Evolutionary conservation across 2,797 vertebrate species (phyloP).

Genomic region (Aplochiton taeniatus): DNA sequence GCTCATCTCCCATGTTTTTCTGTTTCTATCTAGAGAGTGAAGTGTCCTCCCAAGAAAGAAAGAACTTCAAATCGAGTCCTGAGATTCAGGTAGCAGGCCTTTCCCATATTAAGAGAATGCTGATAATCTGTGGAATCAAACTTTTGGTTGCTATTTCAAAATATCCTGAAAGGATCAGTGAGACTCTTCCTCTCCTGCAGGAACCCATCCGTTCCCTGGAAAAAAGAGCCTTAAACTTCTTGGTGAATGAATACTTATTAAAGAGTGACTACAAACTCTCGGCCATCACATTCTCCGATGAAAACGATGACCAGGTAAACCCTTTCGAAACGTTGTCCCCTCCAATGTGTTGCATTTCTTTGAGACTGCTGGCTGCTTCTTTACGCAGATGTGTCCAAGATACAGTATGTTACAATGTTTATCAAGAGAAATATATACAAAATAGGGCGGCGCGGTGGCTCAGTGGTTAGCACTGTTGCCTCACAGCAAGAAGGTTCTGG

Average conservation of each 20-base stretch:
- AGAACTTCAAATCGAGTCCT: slow-evolving; percentile 98
- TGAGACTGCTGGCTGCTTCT: too few relatives aligned
- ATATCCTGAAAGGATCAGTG: too few relatives aligned
- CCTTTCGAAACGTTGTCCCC: neutral
- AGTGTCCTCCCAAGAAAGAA: slow-evolving; percentile 95
- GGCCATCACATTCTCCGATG: slow-evolving; percentile 98
- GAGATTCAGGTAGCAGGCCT: slow-evolving; percentile 93
- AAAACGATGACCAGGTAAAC: slow-evolving; percentile 98
- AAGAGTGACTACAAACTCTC: slow-evolving; percentile 98
- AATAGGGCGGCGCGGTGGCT: too few relatives aligned
- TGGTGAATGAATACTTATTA: slow-evolving; percentile 99
- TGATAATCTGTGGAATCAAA: too few relatives aligned
- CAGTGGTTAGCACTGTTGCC: too few relatives aligned
- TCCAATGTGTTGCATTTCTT: too few relatives aligned
- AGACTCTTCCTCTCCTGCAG: slow-evolving; percentile 61
- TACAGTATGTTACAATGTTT: too few relatives aligned
- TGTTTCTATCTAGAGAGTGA: slow-evolving; percentile 86
- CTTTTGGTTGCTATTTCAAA: too few relatives aligned
- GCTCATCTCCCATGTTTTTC: slow-evolving; percentile 33
- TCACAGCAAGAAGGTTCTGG: too few relatives aligned
- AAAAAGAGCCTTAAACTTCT: slow-evolving; percentile 99
- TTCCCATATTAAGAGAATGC: neutral
- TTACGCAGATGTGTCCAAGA: too few relatives aligned
- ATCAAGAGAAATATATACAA: too few relatives aligned
- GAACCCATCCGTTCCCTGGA: slow-evolving; percentile 96